A percentile compares a stretch with the other conserved stretches of the same genome.
Conservation (phyloP, 2,888 invertebrate species). For the Leptinotarsa rubiginosa region DNA sequence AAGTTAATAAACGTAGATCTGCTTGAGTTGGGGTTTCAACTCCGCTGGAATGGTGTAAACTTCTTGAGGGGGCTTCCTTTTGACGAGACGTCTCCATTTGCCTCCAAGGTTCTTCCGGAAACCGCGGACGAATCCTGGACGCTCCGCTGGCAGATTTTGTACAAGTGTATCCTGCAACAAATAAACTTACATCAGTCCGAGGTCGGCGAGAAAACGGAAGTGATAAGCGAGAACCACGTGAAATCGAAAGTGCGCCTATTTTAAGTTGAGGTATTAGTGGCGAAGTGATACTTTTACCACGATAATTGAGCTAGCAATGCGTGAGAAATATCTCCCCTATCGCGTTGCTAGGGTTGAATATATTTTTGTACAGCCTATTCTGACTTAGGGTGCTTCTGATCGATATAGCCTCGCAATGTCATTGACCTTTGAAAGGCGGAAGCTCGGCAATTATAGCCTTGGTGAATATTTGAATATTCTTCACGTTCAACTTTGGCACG, state of each 20-base stretch:
- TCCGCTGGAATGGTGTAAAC: slow-evolving; percentile 88
- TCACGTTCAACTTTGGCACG: neutral
- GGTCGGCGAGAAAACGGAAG: slow-evolving; percentile 49
- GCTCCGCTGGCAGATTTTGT: slow-evolving; percentile 75
- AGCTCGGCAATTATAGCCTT: neutral
- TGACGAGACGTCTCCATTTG: slow-evolving; percentile 86
- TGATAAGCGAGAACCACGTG: neutral
- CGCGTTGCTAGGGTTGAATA: slow-evolving; percentile 29
- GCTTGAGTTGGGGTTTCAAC: slow-evolving; percentile 87
- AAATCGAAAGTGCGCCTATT: slow-evolving; percentile 5
- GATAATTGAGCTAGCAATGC: neutral
- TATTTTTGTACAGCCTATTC: slow-evolving; percentile 39
- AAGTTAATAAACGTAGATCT: slow-evolving; percentile 84
- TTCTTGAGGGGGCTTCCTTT: slow-evolving; percentile 85
- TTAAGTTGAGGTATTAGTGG: neutral
- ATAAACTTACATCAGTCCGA: neutral
- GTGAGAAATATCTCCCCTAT: neutral
- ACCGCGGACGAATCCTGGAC: slow-evolving; percentile 82
- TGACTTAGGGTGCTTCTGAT: slow-evolving; percentile 39
- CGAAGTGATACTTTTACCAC: slow-evolving; percentile 2
- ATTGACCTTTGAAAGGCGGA: slow-evolving; percentile 34
- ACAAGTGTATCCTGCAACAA: slow-evolving; percentile 82
- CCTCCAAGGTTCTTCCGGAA: slow-evolving; percentile 88
- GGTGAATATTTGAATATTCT: slow-evolving; percentile 6
- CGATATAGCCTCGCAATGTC: slow-evolving; percentile 36